Evolutionary conservation across 2,797 vertebrate genomes (phyloP).

Genomic region (Megalops cyprinoides): DNA sequence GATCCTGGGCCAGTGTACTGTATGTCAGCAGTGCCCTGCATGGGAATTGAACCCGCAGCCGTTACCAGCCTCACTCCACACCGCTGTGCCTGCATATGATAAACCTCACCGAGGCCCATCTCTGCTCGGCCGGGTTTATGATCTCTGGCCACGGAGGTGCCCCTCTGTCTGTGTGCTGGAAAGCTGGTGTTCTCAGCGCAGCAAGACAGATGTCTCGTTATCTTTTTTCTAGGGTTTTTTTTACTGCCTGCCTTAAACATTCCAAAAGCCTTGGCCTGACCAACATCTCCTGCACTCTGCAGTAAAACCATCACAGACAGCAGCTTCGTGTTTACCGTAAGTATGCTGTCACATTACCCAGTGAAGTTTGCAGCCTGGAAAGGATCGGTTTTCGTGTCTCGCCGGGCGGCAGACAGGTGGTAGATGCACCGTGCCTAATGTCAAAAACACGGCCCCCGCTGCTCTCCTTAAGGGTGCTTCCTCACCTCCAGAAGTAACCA

Average conservation of each 20-base stretch:
- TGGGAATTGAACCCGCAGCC: too few relatives aligned
- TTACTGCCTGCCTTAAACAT: not conserved
- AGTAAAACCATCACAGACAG: not conserved
- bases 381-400: not conserved
- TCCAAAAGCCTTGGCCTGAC: not conserved
- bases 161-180: too few relatives aligned
- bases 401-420: not conserved
- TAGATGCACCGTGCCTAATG: constrained; percentile 5
- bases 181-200: not conserved
- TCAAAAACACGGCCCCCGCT: constrained; percentile 12
- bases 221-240: not conserved
- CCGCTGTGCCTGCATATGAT: too few relatives aligned
- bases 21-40: too few relatives aligned
- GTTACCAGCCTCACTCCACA: too few relatives aligned
- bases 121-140: too few relatives aligned
- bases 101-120: too few relatives aligned
- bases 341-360: constrained; percentile 1
- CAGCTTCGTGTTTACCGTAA: constrained; percentile 14
- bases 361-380: not conserved
- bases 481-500: not conserved
- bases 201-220: not conserved
- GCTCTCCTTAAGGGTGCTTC: constrained; percentile 1
- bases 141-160: too few relatives aligned
- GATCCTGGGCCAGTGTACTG: too few relatives aligned
- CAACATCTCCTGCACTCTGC: not conserved